Conservation (phyloP, 1,140 invertebrate genomes). For the Aphelenchoides besseyi region DNA sequence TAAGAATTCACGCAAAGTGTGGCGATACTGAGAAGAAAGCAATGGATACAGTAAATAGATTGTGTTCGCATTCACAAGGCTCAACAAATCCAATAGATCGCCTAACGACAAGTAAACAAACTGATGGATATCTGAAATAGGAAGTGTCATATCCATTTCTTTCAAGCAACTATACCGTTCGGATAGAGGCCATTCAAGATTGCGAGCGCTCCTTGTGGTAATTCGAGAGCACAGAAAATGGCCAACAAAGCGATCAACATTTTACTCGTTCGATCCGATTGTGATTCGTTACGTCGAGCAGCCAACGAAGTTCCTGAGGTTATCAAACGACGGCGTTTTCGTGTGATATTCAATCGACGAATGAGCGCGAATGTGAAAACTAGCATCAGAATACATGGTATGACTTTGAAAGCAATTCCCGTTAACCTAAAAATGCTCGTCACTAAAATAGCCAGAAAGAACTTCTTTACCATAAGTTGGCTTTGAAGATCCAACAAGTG, state of each 20-base stretch:
- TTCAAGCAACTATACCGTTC: too few relatives aligned
- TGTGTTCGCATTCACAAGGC: slow-evolving; percentile 49
- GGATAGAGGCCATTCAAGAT: slow-evolving; percentile 50
- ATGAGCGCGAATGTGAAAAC: slow-evolving; percentile 45
- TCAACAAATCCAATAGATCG: slow-evolving; percentile 46
- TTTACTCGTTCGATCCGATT: slow-evolving; percentile 50
- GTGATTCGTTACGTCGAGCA: slow-evolving; percentile 24
- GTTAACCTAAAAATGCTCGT: slow-evolving; percentile 22
- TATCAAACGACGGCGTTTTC: slow-evolving; percentile 31
- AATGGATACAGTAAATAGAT: slow-evolving; percentile 50
- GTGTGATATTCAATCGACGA: slow-evolving; percentile 38
- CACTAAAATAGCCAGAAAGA: slow-evolving; percentile 10
- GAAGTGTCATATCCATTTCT: too few relatives aligned
- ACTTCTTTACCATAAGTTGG: slow-evolving; percentile 40
- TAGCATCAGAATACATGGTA: slow-evolving; percentile 43
- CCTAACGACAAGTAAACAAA: slow-evolving; percentile 50
- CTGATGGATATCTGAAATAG: slow-evolving; percentile 45
- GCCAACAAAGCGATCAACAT: slow-evolving; percentile 43
- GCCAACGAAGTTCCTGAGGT: slow-evolving; percentile 49
- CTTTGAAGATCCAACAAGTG: slow-evolving; percentile 51
- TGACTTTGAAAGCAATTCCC: slow-evolving; percentile 34
- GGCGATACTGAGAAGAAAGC: slow-evolving; percentile 31
- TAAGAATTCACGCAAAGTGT: slow-evolving; percentile 39
- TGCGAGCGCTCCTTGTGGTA: slow-evolving; percentile 40
- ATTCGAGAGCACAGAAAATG: slow-evolving; percentile 34